Evolutionary conservation across 2,113 vertebrate genomes (phyloP), one percentile per base, ranked within the genome.

Genomic region (Ia io): DNA sequence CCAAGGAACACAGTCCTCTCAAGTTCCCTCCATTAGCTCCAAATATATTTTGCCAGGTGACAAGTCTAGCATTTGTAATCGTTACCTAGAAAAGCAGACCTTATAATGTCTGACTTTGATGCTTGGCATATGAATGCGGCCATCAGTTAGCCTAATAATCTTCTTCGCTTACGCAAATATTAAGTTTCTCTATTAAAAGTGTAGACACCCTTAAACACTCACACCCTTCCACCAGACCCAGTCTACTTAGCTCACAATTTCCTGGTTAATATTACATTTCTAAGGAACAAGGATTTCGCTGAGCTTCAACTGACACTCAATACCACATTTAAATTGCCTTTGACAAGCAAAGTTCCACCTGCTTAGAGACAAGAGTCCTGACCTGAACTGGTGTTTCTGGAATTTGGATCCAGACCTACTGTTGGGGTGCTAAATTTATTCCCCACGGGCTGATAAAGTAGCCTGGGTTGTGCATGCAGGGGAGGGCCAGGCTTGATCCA

Each of bases 321-420:
- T 94, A 97, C 84, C 94, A 85, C 91, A 71, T 90, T 95, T 70
- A 96, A 98, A 96, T 90, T 96, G 95, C 91, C 90, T 95, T 73
- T 95, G 96, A 98, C 93, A 88, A 77, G 90, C 88, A 88, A 96
- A 95, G 93, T 95, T 96, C 92, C 96, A 98, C 97, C 96, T 97
- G 97, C 97, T 96, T 96, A 56, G 94, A 71, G 94, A 94, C 90
- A 96, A 95, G 96, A 97, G 94, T 95, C 96, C 96, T 97, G 95
- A 90, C 90, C 94, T 98, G 97, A 98, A 96, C 96, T 97, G 95
- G 95, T 2, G 59, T 94, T 95, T 98, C 87, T 88, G 93, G 49
- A 93, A 96, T 97, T 79, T 86, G 65, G 51, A 95, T 94, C 91
- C 13, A 65, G 61, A 87, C 56, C 61, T 96, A 80, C 94, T 88